Evolutionary conservation across 2,113 vertebrate species (phyloP), one percentile per base, ranked within the genome.

Genomic region (Leucosticte australis): DNA sequence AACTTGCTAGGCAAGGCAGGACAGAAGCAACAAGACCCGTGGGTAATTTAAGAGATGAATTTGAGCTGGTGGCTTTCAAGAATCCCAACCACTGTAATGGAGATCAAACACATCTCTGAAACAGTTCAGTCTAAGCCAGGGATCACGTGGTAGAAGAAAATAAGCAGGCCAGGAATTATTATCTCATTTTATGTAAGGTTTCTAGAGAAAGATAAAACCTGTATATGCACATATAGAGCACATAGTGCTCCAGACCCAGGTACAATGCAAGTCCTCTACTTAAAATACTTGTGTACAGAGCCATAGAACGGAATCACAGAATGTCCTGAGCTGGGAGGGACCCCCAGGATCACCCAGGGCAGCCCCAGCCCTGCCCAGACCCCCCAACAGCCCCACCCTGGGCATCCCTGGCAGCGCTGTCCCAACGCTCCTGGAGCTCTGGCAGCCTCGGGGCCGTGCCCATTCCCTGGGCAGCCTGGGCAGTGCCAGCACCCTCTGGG

Each of bases 1-100:
- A 94, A 93, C 64, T 83, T 76, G 80, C 90, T 96, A 96, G 77
- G 81, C 60, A 73, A 89, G 47, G 68, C 86, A 95, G 71, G 81
- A 90, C 80, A 86, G 94, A 96, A 91, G 68, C 74, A 91, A 81
- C 49, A 62, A 91, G 89, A 79, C 69, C 39, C 60, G 63, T 52
- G 85, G 64, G 50, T 92, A 96, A 96, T 92, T 94, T 47, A 75
- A 78, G 70, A 77, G 60, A 96, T 92, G 24, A 83, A 86, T 93
- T 94, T 96, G 42, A 77, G 4, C 1, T 78, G 57, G 87, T 76
- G 75, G 82, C 75, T 95, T 96, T 78, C 44, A 86, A 65, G 74
- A 67, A 90, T 91, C 63, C 47, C 64, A 75, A 15, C 35, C 47
- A 31, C 2, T 78, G 63, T 37, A 46, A 20, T 23, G 74, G 69